These are phyloP conservation scores for Meles meles DNA, from an alignment of 2,113 vertebrate genomes.

Conservation along the genomic window DNA sequence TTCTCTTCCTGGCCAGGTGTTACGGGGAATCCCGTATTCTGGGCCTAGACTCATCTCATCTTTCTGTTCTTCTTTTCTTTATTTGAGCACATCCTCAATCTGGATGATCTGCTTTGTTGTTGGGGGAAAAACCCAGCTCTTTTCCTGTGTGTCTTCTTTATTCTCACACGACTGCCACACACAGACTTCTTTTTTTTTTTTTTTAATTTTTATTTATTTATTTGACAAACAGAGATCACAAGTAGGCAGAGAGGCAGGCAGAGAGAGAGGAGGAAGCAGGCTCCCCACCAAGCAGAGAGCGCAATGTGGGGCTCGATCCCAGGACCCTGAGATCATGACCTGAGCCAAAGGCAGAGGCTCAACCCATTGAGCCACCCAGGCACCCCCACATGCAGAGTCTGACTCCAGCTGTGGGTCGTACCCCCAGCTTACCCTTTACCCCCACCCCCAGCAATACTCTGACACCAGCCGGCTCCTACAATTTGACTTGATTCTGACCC, in stretches of 20 bases:
- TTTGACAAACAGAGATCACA: no score
- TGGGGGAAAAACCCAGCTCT: not conserved
- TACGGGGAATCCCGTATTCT: not conserved
- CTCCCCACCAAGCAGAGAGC: no score
- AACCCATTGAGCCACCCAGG: no score
- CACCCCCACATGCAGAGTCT: not conserved
- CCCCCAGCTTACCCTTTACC: rapidly evolving
- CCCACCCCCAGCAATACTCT: not conserved
- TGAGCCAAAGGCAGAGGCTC: no score
- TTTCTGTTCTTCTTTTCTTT: not conserved
- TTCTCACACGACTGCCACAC: not conserved
- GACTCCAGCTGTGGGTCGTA: not conserved
- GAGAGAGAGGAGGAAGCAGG: no score
- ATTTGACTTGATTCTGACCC: not conserved
- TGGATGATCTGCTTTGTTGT: not conserved
- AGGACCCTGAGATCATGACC: no score
- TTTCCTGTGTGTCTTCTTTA: not conserved
- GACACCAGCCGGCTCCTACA: not conserved
- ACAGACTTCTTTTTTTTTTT: not conserved
- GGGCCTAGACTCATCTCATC: not conserved
- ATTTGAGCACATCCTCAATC: not conserved
- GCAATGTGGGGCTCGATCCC: no score
- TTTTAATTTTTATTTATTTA: no score
- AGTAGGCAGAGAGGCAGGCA: no score
- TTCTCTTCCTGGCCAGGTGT: not conserved